Percentiles rank a stretch among this genome's conserved stretches.
These are phyloP conservation scores for Emmelina monodactyla DNA, from an alignment of 2,888 invertebrate species.

Conservation along the genomic window DNA sequence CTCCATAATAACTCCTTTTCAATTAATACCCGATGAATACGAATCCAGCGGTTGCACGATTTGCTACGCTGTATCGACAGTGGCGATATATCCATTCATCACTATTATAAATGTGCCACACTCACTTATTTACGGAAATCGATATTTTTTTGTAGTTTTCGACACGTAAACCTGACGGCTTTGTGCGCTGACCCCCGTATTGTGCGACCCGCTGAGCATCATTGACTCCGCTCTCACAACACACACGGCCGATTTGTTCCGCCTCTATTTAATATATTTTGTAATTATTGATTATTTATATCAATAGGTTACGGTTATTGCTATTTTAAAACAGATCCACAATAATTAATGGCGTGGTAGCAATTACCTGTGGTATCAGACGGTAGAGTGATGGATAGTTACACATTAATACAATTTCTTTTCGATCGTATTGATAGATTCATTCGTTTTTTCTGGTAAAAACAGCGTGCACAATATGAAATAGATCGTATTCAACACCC, in stretches of 20 bases:
- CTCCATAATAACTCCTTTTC: conserved; percentile 53
- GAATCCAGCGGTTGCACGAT: conserved; percentile 47
- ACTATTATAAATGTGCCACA: conserved; percentile 65
- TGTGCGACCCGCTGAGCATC: conserved; percentile 43
- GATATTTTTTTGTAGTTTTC: conserved; percentile 62
- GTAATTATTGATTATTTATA: conserved; percentile 60
- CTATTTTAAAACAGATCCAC: conserved; percentile 36
- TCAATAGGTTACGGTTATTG: conserved; percentile 45
- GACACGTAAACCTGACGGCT: conserved; percentile 58
- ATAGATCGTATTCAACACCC: no score
- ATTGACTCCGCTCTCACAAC: conserved; percentile 25
- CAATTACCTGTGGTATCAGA: neutral
- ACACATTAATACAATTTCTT: neutral
- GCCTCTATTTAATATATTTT: conserved; percentile 43
- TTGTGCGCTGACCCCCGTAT: conserved; percentile 57
- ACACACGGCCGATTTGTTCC: conserved; percentile 47
- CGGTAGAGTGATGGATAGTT: neutral
- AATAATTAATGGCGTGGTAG: conserved; percentile 43
- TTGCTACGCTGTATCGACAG: conserved; percentile 55
- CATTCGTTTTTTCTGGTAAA: no score
- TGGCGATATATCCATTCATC: conserved; percentile 58
- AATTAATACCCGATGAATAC: conserved; percentile 53
- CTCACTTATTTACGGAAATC: conserved; percentile 67
- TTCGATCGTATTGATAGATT: no score
- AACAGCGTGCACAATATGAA: no score